Evolutionary conservation across 1,140 invertebrate species (phyloP), one percentile per base, ranked within the genome.

Genomic region (Phthorimaea operculella): DNA sequence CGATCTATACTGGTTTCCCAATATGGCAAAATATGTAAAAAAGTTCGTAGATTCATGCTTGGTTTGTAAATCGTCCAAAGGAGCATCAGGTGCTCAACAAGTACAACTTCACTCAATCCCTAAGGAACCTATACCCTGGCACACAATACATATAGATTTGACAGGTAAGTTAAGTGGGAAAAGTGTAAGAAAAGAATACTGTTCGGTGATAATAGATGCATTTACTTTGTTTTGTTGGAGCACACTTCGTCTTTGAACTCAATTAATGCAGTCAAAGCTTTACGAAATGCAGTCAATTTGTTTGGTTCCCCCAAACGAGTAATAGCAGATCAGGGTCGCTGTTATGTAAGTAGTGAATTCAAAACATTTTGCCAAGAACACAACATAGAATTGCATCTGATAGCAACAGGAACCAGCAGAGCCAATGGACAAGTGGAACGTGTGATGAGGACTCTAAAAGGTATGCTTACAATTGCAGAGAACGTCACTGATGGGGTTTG

Each of bases 11-110:
- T 45, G 65, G 60, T 71, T 71, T 34, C 56, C 51, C 1, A 54
- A 57, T 49, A 70, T 66, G 68, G 7, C 58, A 8, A 66, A 63
- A 51, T 51, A 33, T 52, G 63, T 68, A 16, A 54, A 58, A 58
- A 70, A 63, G 52, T 70, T 62, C 58, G 53, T 63, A 28, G 62
- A 66, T 10, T 52, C 63, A 16, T 63, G 62, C 55, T 7, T 64
- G 5, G 36, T 56, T 16, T 63, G 60, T 59, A 55, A 52, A 45
- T 33, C 49, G 28, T 55, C 51, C 10, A 63, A 64, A 52, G 14
- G 64, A 15, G 8, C 52, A 15, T 54, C 52, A 4, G 52, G 52
- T 44, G 52, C 52, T 7, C 52, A 45, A 44, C 52, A 61, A 42
- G 64, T 57, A 0, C 59, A 51, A 33, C 33, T 66, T 1, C 34